A percentile compares a stretch with the other conserved stretches of the same genome.
phyloP scores from a whole-genome alignment of 2,797 vertebrate genomes.

The Eurystomus glaucurus region DNA sequence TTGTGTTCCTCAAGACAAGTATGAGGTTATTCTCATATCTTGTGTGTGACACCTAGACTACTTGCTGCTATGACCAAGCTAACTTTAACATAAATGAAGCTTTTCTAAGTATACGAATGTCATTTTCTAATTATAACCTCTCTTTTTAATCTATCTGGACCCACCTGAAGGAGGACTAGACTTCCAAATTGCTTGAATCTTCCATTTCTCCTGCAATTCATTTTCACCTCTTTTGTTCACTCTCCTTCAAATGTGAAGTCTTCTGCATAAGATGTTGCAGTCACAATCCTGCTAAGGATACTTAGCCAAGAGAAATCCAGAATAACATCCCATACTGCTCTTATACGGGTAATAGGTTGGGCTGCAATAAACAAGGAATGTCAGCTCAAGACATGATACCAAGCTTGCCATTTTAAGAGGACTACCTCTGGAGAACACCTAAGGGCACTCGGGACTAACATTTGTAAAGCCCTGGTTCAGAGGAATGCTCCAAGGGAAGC shows the following conservation, averaged over 20 bases:
- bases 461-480: neutral
- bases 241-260: neutral
- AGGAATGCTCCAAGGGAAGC: neutral
- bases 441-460: fast-evolving
- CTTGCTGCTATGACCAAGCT: neutral
- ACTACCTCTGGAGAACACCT: neutral
- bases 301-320: fast-evolving
- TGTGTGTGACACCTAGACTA: neutral
- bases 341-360: neutral
- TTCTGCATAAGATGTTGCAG: neutral
- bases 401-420: neutral
- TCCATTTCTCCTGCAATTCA: neutral
- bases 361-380: neutral
- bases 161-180: neutral
- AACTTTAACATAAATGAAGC: neutral
- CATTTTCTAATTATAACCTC: neutral
- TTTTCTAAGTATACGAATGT: neutral
- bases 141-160: neutral
- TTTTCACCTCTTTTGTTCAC: neutral
- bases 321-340: neutral
- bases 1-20: fast-evolving
- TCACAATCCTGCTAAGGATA: neutral
- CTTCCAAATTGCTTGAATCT: neutral
- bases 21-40: neutral
- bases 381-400: neutral